phyloP scores from a whole-genome alignment of 2,113 vertebrate genomes.

The Cynocephalus volans region DNA sequence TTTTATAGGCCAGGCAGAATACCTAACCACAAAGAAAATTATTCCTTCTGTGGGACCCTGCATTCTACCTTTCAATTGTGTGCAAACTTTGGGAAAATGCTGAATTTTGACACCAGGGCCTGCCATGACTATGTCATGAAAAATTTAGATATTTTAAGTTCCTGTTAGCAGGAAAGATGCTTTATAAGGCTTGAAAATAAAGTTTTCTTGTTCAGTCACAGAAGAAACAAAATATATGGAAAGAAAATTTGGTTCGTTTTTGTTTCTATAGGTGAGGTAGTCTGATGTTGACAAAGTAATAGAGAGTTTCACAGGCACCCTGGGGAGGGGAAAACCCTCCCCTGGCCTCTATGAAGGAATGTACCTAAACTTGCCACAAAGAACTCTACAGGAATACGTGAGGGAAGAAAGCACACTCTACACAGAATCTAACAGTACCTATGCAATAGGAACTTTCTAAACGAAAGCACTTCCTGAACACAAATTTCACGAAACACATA shows the following conservation, averaged over 20 bases:
- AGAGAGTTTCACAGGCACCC: constrained; percentile 39
- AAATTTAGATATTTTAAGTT: constrained; percentile 1
- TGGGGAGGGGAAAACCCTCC: constrained; percentile 2
- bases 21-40: background rate
- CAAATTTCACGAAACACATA: constrained; percentile 29
- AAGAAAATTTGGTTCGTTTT: constrained; percentile 23
- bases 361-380: constrained; percentile 41
- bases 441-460: background rate
- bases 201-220: constrained; percentile 49
- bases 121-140: background rate
- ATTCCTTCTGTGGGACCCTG: background rate
- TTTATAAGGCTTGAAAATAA: constrained; percentile 39
- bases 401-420: background rate
- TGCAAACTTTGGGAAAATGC: constrained; percentile 32
- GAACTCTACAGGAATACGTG: constrained; percentile 45
- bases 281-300: constrained; percentile 69
- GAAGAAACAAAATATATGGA: constrained; percentile 62
- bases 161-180: background rate
- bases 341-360: constrained; percentile 35
- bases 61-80: background rate
- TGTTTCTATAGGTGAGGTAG: background rate
- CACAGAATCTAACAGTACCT: background rate
- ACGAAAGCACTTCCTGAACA: constrained; percentile 17
- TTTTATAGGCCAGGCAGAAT: background rate
- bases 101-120: constrained; percentile 9